phyloP scores from a whole-genome alignment of 1,140 invertebrate species.

The Nasonia giraulti region DNA sequence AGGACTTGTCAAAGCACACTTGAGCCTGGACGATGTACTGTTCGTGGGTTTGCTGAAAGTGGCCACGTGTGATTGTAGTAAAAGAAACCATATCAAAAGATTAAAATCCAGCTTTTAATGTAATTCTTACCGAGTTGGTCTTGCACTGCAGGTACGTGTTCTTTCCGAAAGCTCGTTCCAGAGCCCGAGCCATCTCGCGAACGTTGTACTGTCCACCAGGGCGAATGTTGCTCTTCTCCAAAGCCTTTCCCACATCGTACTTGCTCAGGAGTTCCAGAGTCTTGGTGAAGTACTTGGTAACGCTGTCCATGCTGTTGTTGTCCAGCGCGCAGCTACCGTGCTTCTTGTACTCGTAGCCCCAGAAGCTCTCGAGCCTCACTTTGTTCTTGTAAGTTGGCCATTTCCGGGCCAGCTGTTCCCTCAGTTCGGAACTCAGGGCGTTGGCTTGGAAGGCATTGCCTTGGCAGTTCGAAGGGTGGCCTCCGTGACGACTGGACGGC shows the following conservation, averaged over 20 bases:
- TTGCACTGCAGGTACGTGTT: conserved; percentile 9
- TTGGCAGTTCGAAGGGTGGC: background rate
- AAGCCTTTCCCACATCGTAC: conserved; percentile 4
- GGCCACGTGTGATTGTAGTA: too few species aligned
- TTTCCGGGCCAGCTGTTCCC: background rate
- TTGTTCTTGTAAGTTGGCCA: background rate
- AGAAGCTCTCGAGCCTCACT: background rate
- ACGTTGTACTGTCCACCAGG: background rate
- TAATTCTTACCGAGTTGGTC: background rate
- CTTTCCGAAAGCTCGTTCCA: background rate
- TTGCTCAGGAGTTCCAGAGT: background rate
- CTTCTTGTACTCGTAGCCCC: conserved; percentile 8
- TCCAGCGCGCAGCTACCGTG: conserved; percentile 4
- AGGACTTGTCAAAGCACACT: conserved; percentile 33
- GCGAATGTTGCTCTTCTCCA: background rate
- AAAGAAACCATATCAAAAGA: too few species aligned
- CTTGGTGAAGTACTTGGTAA: conserved; percentile 1
- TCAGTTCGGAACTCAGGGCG: background rate
- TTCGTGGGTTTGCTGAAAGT: background rate
- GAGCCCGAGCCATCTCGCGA: background rate
- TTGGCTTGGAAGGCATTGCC: background rate
- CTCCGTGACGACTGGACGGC: background rate
- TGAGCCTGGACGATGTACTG: conserved; percentile 15
- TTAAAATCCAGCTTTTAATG: too few species aligned
- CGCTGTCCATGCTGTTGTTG: background rate